These are phyloP conservation scores for Phylloscopus whistleri DNA, from an alignment of 2,113 vertebrate genomes.

Conservation along the genomic window DNA sequence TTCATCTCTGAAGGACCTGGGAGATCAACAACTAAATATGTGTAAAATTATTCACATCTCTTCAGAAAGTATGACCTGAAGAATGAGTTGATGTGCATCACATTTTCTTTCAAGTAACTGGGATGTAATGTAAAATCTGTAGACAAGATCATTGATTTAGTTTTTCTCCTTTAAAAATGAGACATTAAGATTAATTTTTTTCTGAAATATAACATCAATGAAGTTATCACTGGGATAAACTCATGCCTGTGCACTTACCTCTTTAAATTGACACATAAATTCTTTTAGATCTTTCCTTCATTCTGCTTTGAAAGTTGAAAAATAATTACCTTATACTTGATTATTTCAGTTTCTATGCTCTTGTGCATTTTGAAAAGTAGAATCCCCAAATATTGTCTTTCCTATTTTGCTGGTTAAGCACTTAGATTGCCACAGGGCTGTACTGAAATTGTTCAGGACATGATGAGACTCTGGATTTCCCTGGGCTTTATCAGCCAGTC, in stretches of 20 bases:
- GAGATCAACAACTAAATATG: not conserved
- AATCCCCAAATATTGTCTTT: constrained; percentile 17
- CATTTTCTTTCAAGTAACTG: not conserved
- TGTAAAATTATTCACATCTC: constrained; percentile 8
- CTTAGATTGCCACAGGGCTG: not conserved
- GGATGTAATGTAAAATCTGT: not conserved
- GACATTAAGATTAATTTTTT: not conserved
- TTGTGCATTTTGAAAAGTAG: not conserved
- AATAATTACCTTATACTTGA: not conserved
- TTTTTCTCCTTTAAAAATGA: not conserved
- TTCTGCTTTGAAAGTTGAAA: not conserved
- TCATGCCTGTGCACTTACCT: not conserved
- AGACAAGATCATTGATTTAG: not conserved
- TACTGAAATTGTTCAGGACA: not conserved
- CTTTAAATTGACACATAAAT: not conserved
- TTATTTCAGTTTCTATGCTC: not conserved
- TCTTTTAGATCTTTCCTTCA: not conserved
- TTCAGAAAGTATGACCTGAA: not conserved
- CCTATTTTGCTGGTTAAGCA: not conserved
- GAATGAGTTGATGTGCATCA: not conserved
- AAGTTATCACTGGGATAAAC: not conserved
- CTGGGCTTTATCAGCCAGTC: constrained; percentile 17
- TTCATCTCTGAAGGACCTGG: not conserved
- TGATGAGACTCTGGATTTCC: constrained; percentile 39
- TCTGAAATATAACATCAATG: not conserved